These are phyloP conservation scores for Troglohyphantes excavatus DNA, from an alignment of 2,888 invertebrate species.

Conservation along the genomic window DNA sequence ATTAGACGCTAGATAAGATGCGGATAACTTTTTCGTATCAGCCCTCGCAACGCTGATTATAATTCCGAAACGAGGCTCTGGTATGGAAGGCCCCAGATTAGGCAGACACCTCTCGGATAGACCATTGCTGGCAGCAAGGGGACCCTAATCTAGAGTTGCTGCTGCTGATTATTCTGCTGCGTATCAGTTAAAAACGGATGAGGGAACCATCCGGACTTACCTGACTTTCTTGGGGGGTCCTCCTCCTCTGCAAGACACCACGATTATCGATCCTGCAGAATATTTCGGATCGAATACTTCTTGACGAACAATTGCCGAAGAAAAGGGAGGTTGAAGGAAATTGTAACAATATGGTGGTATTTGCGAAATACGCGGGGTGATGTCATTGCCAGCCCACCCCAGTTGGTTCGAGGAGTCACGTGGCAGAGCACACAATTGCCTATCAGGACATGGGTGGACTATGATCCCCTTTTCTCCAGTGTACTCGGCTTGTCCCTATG, in stretches of 20 bases:
- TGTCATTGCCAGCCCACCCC: conserved; percentile 52
- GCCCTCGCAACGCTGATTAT: conserved; percentile 75
- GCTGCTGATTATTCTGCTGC: conserved; percentile 68
- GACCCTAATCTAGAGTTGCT: conserved; percentile 52
- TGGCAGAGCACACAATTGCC: conserved; percentile 38
- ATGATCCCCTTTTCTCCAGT: conserved; percentile 45
- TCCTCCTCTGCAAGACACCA: too few relatives aligned
- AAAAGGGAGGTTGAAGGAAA: conserved; percentile 57
- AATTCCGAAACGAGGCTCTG: conserved; percentile 70
- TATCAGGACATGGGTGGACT: conserved; percentile 66
- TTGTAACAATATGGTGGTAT: conserved; percentile 63
- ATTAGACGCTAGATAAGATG: conserved; percentile 72
- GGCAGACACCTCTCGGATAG: conserved; percentile 62
- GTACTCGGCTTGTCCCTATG: conserved; percentile 57
- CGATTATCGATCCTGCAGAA: neutral
- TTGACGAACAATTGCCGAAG: conserved; percentile 16
- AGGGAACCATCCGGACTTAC: conserved; percentile 63
- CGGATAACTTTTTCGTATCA: conserved; percentile 77
- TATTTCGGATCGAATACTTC: conserved; percentile 41
- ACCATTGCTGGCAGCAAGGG: conserved; percentile 43
- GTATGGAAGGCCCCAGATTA: conserved; percentile 65
- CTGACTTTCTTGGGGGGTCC: conserved; percentile 11
- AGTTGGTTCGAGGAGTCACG: conserved; percentile 43
- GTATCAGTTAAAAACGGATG: conserved; percentile 48
- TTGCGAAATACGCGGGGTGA: conserved; percentile 54